Evolutionary conservation across 1,140 invertebrate genomes (phyloP).

Genomic region (Littorina saxatilis): DNA sequence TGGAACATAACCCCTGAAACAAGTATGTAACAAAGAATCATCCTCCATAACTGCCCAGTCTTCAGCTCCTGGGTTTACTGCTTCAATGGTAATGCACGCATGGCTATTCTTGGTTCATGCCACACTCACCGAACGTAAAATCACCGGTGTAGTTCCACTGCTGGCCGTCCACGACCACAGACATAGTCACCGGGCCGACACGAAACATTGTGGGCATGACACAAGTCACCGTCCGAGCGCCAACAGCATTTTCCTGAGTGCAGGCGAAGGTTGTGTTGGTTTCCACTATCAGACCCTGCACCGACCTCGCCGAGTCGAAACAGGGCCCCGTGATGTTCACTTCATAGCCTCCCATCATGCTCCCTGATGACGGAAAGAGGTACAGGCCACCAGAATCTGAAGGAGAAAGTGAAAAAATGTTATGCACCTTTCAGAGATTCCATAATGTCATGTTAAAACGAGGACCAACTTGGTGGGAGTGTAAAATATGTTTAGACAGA

Average conservation of each 20-base stretch:
- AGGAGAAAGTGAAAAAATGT: too few species aligned
- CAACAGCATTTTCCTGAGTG: neutral
- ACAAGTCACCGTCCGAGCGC: slow-evolving; percentile 38
- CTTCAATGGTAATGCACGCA: too few species aligned
- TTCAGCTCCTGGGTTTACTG: too few species aligned
- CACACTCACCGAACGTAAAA: slow-evolving; percentile 50
- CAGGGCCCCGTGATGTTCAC: slow-evolving; percentile 54
- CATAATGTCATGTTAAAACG: too few species aligned
- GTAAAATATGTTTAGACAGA: too few species aligned
- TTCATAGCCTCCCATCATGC: slow-evolving; percentile 56
- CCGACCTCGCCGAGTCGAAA: slow-evolving; percentile 35
- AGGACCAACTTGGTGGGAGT: too few species aligned
- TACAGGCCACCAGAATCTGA: slow-evolving; percentile 46
- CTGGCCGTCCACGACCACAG: slow-evolving; percentile 44
- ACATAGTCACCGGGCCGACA: slow-evolving; percentile 51
- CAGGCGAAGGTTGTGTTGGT: slow-evolving; percentile 53
- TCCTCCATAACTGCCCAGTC: too few species aligned
- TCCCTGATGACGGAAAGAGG: slow-evolving; percentile 43
- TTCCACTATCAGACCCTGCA: slow-evolving; percentile 44
- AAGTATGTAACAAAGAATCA: too few species aligned
- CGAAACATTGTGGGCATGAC: slow-evolving; percentile 53
- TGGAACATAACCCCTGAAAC: too few species aligned
- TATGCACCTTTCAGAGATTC: too few species aligned
- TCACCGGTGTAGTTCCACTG: slow-evolving; percentile 48
- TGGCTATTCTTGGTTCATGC: neutral